These are phyloP conservation scores for Trichosurus vulpecula DNA, from an alignment of 2,797 vertebrate genomes.

Conservation along the genomic window DNA sequence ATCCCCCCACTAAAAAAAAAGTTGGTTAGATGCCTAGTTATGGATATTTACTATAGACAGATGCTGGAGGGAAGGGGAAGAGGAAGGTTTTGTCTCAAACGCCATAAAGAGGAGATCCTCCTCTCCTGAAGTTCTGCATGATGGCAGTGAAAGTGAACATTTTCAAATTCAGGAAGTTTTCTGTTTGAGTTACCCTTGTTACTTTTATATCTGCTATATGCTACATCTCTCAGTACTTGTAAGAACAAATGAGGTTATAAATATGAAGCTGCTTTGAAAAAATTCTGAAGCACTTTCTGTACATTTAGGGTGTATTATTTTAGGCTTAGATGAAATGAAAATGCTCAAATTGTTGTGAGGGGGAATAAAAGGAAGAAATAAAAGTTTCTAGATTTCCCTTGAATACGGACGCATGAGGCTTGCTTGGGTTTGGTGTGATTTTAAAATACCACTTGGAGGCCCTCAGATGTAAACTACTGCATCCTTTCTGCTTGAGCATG, in stretches of 20 bases:
- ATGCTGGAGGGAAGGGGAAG: not conserved
- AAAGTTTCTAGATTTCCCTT: not conserved
- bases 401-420: slow-evolving; percentile 24
- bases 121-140: not conserved
- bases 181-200: not conserved
- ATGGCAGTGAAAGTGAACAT: not conserved
- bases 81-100: not conserved
- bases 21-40: not conserved
- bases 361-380: not conserved
- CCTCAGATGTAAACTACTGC: slow-evolving; percentile 36
- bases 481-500: slow-evolving; percentile 55
- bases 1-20: not conserved
- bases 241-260: not conserved
- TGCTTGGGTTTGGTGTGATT: slow-evolving; percentile 54
- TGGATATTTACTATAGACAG: not conserved
- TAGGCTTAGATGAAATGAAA: not conserved
- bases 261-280: slow-evolving; percentile 33
- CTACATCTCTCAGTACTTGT: not conserved
- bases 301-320: not conserved
- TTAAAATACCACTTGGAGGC: not conserved
- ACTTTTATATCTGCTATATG: not conserved
- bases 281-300: not conserved
- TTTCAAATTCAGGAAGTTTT: not conserved
- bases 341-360: not conserved
- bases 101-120: not conserved